Evolutionary conservation across 1,140 invertebrate species (phyloP).

Genomic region (Cotesia chilonis): DNA sequence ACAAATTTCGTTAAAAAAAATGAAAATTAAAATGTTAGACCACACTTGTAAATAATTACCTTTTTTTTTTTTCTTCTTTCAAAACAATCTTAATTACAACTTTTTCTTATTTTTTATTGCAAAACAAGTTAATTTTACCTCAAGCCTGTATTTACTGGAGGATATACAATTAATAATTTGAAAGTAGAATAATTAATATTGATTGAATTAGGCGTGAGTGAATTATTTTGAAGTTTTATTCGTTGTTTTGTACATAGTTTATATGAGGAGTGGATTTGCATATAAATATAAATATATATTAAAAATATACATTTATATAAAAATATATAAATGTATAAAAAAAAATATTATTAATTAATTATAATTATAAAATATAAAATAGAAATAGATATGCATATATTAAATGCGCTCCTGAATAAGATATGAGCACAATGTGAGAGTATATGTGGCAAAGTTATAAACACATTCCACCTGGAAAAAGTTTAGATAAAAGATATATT

Average conservation of each 20-base stretch:
- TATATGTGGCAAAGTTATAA: slow-evolving; percentile 10
- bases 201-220: slow-evolving; percentile 31
- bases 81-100: no score
- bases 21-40: no score
- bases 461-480: slow-evolving; percentile 15
- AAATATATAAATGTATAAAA: slow-evolving; percentile 54
- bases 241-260: slow-evolving; percentile 39
- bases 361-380: slow-evolving; percentile 51
- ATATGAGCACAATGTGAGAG: neutral
- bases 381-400: slow-evolving; percentile 60
- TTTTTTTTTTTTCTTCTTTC: no score
- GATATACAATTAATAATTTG: no score
- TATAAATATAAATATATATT: slow-evolving; percentile 29
- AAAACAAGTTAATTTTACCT: no score
- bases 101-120: no score
- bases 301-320: neutral
- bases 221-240: slow-evolving; percentile 33
- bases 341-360: slow-evolving; percentile 46
- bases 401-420: slow-evolving; percentile 16
- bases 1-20: no score
- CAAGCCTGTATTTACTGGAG: no score
- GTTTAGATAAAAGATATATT: neutral
- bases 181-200: neutral
- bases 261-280: slow-evolving; percentile 34
- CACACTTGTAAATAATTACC: no score